Conservation (phyloP, 2,797 vertebrate genomes). For the Lepus oiostolus region DNA sequence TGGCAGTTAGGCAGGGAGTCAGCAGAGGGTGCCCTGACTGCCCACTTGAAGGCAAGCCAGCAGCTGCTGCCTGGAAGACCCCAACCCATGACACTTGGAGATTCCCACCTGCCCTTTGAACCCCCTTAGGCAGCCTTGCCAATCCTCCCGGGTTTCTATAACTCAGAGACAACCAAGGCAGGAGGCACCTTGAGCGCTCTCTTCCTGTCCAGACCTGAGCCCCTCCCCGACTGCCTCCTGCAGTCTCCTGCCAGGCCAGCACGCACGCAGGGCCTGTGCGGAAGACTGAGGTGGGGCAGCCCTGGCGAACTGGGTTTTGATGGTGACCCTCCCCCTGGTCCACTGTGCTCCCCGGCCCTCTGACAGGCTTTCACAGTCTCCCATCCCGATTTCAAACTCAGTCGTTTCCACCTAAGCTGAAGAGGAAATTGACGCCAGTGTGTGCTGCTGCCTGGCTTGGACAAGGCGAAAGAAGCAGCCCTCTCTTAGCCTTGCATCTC, state of each 20-base stretch:
- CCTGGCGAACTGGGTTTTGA: background rate
- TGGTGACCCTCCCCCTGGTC: no score
- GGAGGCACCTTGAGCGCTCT: background rate
- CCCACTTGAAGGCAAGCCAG: background rate
- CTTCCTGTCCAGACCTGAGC: background rate
- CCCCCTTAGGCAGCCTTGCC: background rate
- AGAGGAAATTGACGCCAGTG: background rate
- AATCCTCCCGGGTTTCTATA: background rate
- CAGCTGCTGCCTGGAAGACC: background rate
- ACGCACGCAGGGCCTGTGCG: background rate
- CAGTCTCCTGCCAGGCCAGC: background rate
- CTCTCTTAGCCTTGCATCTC: slow-evolving; percentile 65
- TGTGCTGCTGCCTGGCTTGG: background rate
- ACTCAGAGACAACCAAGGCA: background rate
- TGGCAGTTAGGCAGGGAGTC: background rate
- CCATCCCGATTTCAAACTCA: background rate
- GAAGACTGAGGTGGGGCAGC: background rate
- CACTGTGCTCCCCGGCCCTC: background rate
- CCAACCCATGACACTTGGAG: background rate
- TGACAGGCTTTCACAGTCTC: background rate
- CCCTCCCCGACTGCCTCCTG: background rate
- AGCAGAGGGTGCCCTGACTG: background rate
- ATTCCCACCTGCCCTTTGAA: background rate
- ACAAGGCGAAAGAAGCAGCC: slow-evolving; percentile 44
- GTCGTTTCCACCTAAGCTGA: background rate